phyloP scores from a whole-genome alignment of 1,140 invertebrate genomes.

The Heliconius melpomene region DNA sequence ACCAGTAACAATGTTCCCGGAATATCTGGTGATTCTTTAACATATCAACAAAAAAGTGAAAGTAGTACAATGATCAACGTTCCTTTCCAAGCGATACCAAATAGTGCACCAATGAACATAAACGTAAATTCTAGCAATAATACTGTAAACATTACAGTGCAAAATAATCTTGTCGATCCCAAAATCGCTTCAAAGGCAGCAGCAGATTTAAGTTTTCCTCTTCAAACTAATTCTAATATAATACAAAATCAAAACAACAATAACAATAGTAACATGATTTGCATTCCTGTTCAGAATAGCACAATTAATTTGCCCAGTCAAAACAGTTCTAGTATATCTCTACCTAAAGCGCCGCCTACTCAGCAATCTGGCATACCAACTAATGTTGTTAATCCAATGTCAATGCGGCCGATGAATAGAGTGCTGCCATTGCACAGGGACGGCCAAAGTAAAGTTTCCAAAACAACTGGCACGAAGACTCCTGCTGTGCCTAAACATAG shows the following conservation, averaged over 20 bases:
- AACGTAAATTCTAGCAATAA: conserved; percentile 78
- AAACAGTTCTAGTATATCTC: conserved; percentile 81
- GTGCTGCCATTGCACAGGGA: conserved; percentile 87
- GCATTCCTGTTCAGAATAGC: conserved; percentile 71
- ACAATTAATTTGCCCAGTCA: conserved; percentile 77
- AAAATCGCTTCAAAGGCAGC: conserved; percentile 75
- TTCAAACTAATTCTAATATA: conserved; percentile 65
- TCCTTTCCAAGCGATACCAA: conserved; percentile 76
- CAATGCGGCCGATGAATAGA: conserved; percentile 86
- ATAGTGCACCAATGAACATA: conserved; percentile 78
- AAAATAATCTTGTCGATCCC: conserved; percentile 76
- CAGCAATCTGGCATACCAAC: conserved; percentile 84
- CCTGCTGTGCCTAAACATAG: conserved; percentile 61
- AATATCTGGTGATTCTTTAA: conserved; percentile 59
- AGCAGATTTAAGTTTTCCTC: conserved; percentile 70
- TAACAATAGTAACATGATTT: conserved; percentile 62
- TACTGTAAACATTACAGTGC: conserved; percentile 76
- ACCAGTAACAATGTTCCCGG: conserved; percentile 59
- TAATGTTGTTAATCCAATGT: conserved; percentile 85
- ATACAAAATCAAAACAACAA: conserved; percentile 67
- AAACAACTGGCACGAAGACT: conserved; percentile 58
- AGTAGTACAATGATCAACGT: conserved; percentile 76
- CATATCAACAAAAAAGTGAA: conserved; percentile 72
- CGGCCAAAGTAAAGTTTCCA: conserved; percentile 73
- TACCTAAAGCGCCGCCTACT: conserved; percentile 83